Conservation (phyloP, 2,113 vertebrate genomes). For the Chloebia gouldiae region DNA sequence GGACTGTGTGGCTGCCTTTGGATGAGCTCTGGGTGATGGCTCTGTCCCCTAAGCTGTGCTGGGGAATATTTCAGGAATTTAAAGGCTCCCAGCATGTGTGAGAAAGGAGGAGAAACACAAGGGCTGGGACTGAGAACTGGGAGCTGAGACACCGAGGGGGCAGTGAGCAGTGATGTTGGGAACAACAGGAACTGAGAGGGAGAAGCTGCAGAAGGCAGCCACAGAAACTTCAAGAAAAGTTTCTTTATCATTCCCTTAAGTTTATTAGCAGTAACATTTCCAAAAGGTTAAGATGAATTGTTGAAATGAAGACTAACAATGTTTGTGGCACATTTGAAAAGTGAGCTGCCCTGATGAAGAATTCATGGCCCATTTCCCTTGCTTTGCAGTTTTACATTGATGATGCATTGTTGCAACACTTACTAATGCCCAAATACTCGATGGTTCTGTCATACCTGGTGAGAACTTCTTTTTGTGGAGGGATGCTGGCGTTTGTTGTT, state of each 20-base stretch:
- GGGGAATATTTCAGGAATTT: background rate
- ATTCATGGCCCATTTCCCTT: background rate
- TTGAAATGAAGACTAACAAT: background rate
- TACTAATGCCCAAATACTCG: background rate
- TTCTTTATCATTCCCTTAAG: background rate
- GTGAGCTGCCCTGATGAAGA: background rate
- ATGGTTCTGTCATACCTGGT: background rate
- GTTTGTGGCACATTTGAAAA: background rate
- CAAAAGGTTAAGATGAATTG: background rate
- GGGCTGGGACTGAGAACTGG: background rate
- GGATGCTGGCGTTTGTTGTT: background rate
- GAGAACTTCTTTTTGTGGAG: background rate
- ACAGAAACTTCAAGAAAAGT: background rate
- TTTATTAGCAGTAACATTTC: background rate
- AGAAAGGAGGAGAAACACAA: background rate
- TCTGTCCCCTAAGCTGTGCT: background rate
- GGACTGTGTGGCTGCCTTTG: accelerated
- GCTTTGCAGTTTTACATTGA: background rate
- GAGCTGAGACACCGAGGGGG: background rate
- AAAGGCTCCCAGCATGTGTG: background rate
- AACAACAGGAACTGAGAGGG: accelerated
- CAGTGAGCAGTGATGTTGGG: accelerated
- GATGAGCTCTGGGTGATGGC: accelerated
- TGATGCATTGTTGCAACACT: background rate
- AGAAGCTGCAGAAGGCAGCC: background rate